Evolutionary conservation across 2,888 invertebrate genomes (phyloP), one percentile per base, ranked within the genome.

Genomic region (Ferdinandea cuprea): DNA sequence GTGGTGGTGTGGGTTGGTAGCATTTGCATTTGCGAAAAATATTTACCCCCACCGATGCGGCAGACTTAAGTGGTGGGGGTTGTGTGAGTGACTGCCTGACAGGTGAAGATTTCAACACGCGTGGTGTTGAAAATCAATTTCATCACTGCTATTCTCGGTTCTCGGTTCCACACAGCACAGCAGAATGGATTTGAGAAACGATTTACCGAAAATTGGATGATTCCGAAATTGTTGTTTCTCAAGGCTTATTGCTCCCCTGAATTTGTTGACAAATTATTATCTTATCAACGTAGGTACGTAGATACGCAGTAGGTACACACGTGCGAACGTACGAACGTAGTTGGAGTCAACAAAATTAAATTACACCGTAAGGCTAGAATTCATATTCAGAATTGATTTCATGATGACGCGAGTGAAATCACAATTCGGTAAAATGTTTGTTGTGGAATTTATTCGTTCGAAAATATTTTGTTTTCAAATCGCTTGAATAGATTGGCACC

Each of bases 211-310:
- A 78, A 83, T 83, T 78, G 83, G 56, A 78, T 78, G 78, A 83
- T 69, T 83, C n/a, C 32, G 63, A 83, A 83, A 83, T 83, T 83
- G 83, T 83, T 83, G 83, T 83, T 83, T 83, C 78, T 78, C 63
- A 83, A 68, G 73, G 78, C 42, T 52, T 83, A 78, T 63, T 56
- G 73, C 83, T 73, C 30, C 59, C 65, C 15, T 68, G 78, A 40
- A 66, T 58, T 50, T 73, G 78, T 83, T 83, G 73, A 83, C 83
- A 78, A 83, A 83, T 83, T 80, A 52, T 44, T 19, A 63, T 69
- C 58, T 50, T 71, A 76, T 68, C 59, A 13, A 40, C 25, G 25
- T 5, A 25, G 5, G 25, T 25, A 3, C 2, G 3, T 21, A 5
- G 25, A 74, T 52, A 65, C 30, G 19, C n/a, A 25, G 25, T 25